Conservation (phyloP, 2,888 invertebrate genomes). For the Thymelicus lineola region DNA sequence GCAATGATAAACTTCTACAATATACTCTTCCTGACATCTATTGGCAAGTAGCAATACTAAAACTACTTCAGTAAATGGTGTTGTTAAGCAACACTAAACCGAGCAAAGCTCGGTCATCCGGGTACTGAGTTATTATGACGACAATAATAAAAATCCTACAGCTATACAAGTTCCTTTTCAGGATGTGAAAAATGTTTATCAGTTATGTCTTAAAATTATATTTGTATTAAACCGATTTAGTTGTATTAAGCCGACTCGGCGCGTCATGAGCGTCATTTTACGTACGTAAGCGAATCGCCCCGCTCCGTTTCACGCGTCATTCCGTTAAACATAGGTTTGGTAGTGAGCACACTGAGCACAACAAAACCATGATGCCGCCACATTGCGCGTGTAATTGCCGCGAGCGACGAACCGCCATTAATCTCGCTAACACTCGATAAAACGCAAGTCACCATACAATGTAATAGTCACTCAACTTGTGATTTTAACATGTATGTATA, state of each 20-base stretch:
- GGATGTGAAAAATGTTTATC: neutral
- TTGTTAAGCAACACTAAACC: no score
- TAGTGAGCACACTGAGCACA: slow-evolving; percentile 55
- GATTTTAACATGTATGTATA: slow-evolving; percentile 46
- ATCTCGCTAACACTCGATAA: slow-evolving; percentile 82
- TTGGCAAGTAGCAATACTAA: no score
- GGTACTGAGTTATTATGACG: no score
- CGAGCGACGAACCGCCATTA: slow-evolving; percentile 76
- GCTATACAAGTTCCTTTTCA: no score
- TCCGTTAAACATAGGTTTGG: slow-evolving; percentile 50
- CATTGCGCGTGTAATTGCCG: slow-evolving; percentile 83
- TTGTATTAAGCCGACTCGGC: neutral
- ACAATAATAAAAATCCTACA: no score
- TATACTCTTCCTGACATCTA: no score
- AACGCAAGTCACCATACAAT: slow-evolving; percentile 80
- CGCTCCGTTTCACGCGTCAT: slow-evolving; percentile 51
- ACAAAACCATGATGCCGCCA: slow-evolving; percentile 70
- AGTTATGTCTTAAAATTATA: neutral
- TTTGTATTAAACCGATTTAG: neutral
- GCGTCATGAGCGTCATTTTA: slow-evolving; percentile 11
- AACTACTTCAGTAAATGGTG: no score
- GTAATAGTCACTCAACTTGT: slow-evolving; percentile 60
- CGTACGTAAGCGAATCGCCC: slow-evolving; percentile 32
- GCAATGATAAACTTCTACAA: no score
- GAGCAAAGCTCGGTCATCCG: no score